These are phyloP conservation scores for Tarsius wallacei DNA, from an alignment of 2,797 vertebrate species.

Conservation along the genomic window DNA sequence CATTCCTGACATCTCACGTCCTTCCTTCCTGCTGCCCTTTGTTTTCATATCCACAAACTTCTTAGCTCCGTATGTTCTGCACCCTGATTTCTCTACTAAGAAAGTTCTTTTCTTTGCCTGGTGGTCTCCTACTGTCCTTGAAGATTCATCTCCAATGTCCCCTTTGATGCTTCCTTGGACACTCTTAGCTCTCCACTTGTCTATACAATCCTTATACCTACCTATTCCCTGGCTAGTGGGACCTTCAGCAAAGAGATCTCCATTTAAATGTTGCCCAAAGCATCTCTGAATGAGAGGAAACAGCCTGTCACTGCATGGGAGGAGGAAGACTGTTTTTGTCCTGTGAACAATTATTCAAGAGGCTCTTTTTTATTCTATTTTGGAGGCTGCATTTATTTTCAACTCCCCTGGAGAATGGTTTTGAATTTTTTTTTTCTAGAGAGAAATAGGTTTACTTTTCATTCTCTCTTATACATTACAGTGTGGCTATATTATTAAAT, in stretches of 20 bases:
- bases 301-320: neutral
- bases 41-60: neutral
- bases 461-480: neutral
- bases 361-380: neutral
- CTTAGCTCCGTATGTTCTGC: neutral
- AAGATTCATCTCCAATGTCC: neutral
- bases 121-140: neutral
- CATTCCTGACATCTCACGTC: accelerated
- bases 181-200: neutral
- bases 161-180: neutral
- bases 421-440: neutral
- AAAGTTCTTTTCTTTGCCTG: neutral
- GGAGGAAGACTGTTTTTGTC: neutral
- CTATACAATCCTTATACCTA: neutral
- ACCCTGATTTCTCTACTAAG: neutral
- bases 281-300: neutral
- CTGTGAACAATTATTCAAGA: constrained; percentile 11
- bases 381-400: neutral
- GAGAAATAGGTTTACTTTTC: neutral
- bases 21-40: neutral
- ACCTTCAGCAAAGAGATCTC: neutral
- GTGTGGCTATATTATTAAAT: neutral
- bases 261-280: neutral
- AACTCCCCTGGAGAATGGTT: neutral
- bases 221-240: neutral